Evolutionary conservation across 2,888 invertebrate species (phyloP), one percentile per base, ranked within the genome.

Genomic region (Tetropium fuscum): DNA sequence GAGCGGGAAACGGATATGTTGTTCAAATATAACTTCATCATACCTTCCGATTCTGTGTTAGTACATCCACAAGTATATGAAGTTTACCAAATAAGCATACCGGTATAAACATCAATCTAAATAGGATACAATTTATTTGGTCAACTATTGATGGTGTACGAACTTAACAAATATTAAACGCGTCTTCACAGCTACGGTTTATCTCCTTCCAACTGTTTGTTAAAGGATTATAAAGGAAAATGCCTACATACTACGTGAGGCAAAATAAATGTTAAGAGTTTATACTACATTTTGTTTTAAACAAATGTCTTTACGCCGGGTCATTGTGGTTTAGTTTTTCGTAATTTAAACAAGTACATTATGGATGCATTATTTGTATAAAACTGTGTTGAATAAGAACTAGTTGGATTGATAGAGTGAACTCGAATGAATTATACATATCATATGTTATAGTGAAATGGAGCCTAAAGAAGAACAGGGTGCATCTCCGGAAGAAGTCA

Each of bases 1-100:
- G 68, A 60, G 68, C 73, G 72, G 76, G 71, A 76, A 78, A 74
- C 76, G 79, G 79, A 79, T 73, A 75, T 72, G 62, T 64, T 75
- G 69, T 77, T 71, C 76, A 78, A 76, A 76, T 68, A 74, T 59
- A 47, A 53, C 55, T 51, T 60, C 69, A 70, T 72, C 74, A 74
- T 76, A 74, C 70, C 70, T 69, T 73, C 68, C 71, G 71, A 69
- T 70, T 68, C 59, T 43, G 60, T 63, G 66, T 68, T 66, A 64
- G 66, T 68, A 66, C 67, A 69, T 64, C 41, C 58, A 61, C 61
- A 55, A 49, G 63, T 54, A 48, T 53, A 48, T 45, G 32, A 53
- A 64, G 60, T 63, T 49, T 22, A 53, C 56, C 53, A 58, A 47
- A 10, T 54, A 60, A 45, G 43, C 60, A 58, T 60, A 22, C 18